A percentile compares a stretch with the other conserved stretches of the same genome.
phyloP scores from a whole-genome alignment of 1,140 invertebrate species.

The Mamestra configurata region DNA sequence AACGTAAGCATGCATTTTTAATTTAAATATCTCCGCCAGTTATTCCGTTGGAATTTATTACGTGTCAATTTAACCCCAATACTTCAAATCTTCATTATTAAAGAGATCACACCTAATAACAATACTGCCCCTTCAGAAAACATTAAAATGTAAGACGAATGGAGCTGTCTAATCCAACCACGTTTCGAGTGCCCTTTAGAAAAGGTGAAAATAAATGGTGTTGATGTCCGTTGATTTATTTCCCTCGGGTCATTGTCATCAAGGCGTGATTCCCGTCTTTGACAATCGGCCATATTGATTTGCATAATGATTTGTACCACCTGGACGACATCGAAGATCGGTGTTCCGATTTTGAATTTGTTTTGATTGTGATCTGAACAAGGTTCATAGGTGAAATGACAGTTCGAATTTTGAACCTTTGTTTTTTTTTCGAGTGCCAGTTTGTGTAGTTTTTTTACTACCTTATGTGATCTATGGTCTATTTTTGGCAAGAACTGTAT shows the following conservation, averaged over 20 bases:
- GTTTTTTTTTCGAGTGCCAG: neutral
- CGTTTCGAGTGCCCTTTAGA: constrained; percentile 69
- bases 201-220: constrained; percentile 71
- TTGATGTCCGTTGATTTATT: constrained; percentile 73
- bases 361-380: constrained; percentile 19
- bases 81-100: constrained; percentile 19
- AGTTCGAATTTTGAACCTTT: constrained; percentile 16
- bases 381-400: constrained; percentile 2
- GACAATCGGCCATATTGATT: constrained; percentile 48
- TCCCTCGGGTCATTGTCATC: neutral
- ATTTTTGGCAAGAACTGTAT: neutral
- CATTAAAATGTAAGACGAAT: constrained; percentile 65
- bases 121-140: constrained; percentile 54
- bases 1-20: neutral
- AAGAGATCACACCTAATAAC: constrained; percentile 25
- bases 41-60: constrained; percentile 25
- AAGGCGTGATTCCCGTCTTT: constrained; percentile 39
- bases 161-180: constrained; percentile 76
- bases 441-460: neutral
- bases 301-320: constrained; percentile 63
- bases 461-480: neutral
- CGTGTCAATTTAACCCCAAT: neutral
- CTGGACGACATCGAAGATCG: neutral
- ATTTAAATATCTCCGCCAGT: neutral
- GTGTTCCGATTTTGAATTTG: constrained; percentile 28